These are phyloP conservation scores for Pandemis corylana DNA, from an alignment of 2,888 invertebrate genomes.

Conservation along the genomic window DNA sequence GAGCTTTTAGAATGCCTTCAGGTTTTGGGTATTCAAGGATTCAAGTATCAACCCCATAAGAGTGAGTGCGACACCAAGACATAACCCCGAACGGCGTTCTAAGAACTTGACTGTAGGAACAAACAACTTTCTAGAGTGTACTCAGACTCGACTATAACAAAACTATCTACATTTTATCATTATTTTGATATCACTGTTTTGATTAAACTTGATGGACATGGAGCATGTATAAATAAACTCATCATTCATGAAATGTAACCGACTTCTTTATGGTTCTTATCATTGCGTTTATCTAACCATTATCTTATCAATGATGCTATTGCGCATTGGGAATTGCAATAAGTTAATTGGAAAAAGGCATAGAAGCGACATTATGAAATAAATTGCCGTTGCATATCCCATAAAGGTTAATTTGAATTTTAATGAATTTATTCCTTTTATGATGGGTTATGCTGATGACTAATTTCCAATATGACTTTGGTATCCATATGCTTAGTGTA, in stretches of 20 bases:
- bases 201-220: conserved; percentile 19
- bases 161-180: background rate
- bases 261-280: conserved; percentile 12
- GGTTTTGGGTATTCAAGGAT: no score
- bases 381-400: background rate
- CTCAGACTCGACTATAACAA: conserved; percentile 2
- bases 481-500: no score
- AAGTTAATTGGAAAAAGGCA: conserved; percentile 2
- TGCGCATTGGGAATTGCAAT: conserved; percentile 6
- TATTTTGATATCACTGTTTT: conserved; percentile 17
- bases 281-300: background rate
- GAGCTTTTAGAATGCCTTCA: no score
- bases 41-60: no score
- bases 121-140: conserved; percentile 11
- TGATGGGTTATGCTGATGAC: no score
- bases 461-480: no score
- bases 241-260: conserved; percentile 7
- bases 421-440: background rate
- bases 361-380: background rate
- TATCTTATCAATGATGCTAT: conserved; percentile 1
- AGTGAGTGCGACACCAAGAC: no score
- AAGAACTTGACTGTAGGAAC: background rate
- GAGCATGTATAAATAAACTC: conserved; percentile 15
- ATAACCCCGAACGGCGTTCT: background rate
- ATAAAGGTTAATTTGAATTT: background rate